These are phyloP conservation scores for Bellardia pandia DNA, from an alignment of 2,888 invertebrate genomes.

Conservation along the genomic window DNA sequence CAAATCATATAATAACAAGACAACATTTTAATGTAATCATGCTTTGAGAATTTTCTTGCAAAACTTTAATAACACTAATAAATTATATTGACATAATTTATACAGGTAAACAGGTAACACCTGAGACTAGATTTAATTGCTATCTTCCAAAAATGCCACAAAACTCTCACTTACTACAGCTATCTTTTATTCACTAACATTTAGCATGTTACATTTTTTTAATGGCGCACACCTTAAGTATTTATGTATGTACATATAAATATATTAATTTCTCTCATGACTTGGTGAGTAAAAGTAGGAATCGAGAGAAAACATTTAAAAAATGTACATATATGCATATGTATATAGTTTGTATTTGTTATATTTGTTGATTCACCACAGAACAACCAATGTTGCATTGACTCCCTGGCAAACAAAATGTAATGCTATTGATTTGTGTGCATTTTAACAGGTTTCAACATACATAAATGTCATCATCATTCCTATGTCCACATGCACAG, in stretches of 20 bases:
- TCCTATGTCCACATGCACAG: background rate
- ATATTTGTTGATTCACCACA: slow-evolving; percentile 26
- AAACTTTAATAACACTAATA: too few relatives aligned
- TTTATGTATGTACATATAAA: background rate
- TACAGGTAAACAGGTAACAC: too few relatives aligned
- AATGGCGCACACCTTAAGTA: too few relatives aligned
- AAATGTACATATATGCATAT: background rate
- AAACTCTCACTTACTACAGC: too few relatives aligned
- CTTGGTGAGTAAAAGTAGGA: background rate
- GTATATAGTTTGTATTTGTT: background rate
- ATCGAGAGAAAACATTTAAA: slow-evolving; percentile 21
- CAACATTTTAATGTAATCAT: too few relatives aligned
- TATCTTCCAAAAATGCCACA: too few relatives aligned
- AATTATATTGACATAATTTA: too few relatives aligned
- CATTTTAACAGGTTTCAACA: slow-evolving; percentile 28
- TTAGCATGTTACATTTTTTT: too few relatives aligned
- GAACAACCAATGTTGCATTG: slow-evolving; percentile 37
- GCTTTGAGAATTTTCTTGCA: too few relatives aligned
- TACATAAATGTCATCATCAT: slow-evolving; percentile 29
- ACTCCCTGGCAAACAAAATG: slow-evolving; percentile 30
- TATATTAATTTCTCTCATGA: background rate
- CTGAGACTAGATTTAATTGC: too few relatives aligned
- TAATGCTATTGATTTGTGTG: slow-evolving; percentile 42
- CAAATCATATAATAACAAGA: too few relatives aligned
- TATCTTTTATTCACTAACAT: too few relatives aligned